Evolutionary conservation across 2,888 invertebrate genomes (phyloP), one percentile per base, ranked within the genome.

Genomic region (Chromoteleia sp.): DNA sequence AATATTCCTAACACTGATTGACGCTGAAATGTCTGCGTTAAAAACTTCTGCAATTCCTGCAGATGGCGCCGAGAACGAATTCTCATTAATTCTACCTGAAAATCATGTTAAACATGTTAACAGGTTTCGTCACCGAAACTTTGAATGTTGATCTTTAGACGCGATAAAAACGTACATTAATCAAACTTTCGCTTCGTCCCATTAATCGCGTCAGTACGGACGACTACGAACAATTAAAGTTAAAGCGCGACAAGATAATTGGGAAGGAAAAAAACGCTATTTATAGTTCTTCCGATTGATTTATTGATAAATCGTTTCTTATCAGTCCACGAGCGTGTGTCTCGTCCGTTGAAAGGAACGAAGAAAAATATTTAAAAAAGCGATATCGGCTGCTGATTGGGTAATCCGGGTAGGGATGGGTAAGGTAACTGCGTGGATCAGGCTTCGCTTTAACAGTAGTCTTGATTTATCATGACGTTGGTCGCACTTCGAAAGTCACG

Each of bases 401-500:
- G 63, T 29, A 78, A 58, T 36, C 14, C n/a, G 39, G 41, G 67
- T 45, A 67, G 59, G 67, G 65, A 59, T 59, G 56, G 65, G 29
- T 33, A 15, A 68, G 12, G 36, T n/a, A 43, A 39, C 54, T 52
- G 5, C 39, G 54, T 4, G 36, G 30, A 12, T 33, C n/a, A 21
- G 12, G 6, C 15, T 21, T 58, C 19, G 21, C 36, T 52, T 67
- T 43, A 10, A 36, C 33, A 14, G 41, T 67, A 67, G 75, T 76
- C 21, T 61, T 3, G n/a, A 30, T n/a, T 63, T 29, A 30, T 54
- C 56, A 80, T 80, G 81, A 71, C 75, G 63, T 59, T 83, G 12
- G 86, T 77, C 36, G 74, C 86, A 56, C 74, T 87, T 54, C 85
- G 87, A 4, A 87, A 84, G 83, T 68, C 84, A 39, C 80, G 89